phyloP scores from a whole-genome alignment of 2,113 vertebrate species.

The Corythaeola cristata region DNA sequence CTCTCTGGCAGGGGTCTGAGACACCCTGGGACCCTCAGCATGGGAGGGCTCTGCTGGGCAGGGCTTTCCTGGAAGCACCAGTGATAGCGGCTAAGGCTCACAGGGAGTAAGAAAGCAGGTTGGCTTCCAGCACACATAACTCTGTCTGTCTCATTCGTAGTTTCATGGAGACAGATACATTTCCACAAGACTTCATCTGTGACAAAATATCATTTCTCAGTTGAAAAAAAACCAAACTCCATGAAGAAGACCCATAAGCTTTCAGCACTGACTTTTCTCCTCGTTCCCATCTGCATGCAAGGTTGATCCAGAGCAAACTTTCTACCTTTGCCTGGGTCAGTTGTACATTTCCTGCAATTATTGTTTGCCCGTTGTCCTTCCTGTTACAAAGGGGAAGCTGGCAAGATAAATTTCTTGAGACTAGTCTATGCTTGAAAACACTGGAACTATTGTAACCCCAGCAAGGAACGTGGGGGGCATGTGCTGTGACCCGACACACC shows the following conservation, averaged over 20 bases:
- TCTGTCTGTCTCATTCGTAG: neutral
- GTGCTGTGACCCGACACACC: neutral
- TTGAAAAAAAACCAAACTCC: neutral
- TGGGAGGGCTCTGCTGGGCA: neutral
- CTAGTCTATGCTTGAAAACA: constrained; percentile 12
- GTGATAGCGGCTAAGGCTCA: neutral
- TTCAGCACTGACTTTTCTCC: neutral
- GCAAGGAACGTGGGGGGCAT: neutral
- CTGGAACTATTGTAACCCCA: neutral
- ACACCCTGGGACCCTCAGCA: neutral
- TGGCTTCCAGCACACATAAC: neutral
- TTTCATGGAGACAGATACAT: neutral
- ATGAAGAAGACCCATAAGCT: neutral
- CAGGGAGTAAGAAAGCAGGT: neutral
- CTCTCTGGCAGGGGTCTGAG: neutral
- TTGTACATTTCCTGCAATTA: constrained; percentile 20
- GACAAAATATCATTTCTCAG: neutral
- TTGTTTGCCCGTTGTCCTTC: constrained; percentile 35
- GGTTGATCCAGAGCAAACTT: neutral
- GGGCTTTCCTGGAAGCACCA: neutral
- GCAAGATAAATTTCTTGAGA: constrained; percentile 15
- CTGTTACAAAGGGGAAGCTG: constrained; percentile 42
- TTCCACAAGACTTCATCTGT: neutral
- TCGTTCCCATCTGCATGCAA: neutral
- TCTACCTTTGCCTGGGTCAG: constrained; percentile 15